These are phyloP conservation scores for Calliopsis andreniformis DNA, from an alignment of 1,140 invertebrate species.

Conservation along the genomic window DNA sequence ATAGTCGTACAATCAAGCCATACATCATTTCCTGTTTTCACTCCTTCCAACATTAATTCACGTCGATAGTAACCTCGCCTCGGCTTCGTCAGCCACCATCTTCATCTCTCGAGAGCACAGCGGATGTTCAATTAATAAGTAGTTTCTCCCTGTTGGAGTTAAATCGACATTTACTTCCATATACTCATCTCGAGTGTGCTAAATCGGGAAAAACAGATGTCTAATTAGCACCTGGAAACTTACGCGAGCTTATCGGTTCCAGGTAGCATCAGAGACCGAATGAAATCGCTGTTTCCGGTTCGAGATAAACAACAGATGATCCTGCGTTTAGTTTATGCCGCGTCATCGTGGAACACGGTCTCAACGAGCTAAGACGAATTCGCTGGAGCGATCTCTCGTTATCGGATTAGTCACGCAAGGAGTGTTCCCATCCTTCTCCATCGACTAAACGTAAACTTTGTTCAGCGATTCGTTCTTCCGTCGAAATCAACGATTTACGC, in stretches of 20 bases:
- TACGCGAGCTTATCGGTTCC: background rate
- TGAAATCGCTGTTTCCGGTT: background rate
- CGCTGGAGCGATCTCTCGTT: constrained; percentile 10
- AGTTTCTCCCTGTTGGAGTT: constrained; percentile 3
- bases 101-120: constrained; percentile 23
- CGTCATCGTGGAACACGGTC: background rate
- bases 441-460: constrained; percentile 6
- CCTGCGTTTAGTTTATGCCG: background rate
- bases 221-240: constrained; percentile 20
- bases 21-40: too few species aligned
- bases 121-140: constrained; percentile 23
- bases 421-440: background rate
- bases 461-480: constrained; percentile 10
- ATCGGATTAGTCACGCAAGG: constrained; percentile 1
- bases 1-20: too few species aligned
- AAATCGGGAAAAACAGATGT: background rate
- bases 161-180: constrained; percentile 1
- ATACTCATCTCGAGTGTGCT: background rate
- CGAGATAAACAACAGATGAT: background rate
- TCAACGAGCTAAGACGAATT: constrained; percentile 34
- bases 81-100: too few species aligned
- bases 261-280: background rate
- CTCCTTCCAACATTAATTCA: too few species aligned
- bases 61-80: too few species aligned
- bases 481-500: constrained; percentile 11